These are phyloP conservation scores for Isotomurus palustris DNA, from an alignment of 2,888 invertebrate genomes.

Conservation along the genomic window DNA sequence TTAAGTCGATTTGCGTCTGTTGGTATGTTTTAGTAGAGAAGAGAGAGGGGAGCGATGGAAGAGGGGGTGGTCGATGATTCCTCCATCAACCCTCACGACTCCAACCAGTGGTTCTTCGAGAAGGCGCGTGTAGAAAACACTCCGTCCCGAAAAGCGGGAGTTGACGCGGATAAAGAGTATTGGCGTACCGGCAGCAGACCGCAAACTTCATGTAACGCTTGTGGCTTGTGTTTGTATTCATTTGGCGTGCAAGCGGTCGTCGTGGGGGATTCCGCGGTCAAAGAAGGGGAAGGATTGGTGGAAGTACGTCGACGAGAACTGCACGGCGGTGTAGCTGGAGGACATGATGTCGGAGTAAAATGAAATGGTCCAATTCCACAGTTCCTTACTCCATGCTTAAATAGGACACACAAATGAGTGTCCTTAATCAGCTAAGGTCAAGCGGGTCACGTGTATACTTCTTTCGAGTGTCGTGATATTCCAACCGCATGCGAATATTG, in stretches of 20 bases:
- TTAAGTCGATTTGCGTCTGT: no score
- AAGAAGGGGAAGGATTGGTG: slow-evolving; percentile 93
- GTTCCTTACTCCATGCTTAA: no score
- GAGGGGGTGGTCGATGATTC: slow-evolving; percentile 15
- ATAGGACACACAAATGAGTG: no score
- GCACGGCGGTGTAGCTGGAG: slow-evolving; percentile 71
- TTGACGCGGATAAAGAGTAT: slow-evolving; percentile 90
- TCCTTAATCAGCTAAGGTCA: no score
- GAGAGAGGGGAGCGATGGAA: no score
- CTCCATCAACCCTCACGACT: slow-evolving; percentile 14
- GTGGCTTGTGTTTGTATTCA: slow-evolving; percentile 98
- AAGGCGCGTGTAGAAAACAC: slow-evolving; percentile 85
- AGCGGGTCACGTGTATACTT: no score
- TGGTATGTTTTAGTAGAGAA: no score
- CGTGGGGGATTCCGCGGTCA: slow-evolving; percentile 94
- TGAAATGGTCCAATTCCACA: no score
- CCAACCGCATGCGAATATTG: no score
- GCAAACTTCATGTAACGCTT: slow-evolving; percentile 96
- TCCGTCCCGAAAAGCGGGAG: slow-evolving; percentile 85
- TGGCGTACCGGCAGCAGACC: slow-evolving; percentile 92
- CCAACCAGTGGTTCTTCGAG: slow-evolving; percentile 79
- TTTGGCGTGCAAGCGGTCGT: slow-evolving; percentile 95
- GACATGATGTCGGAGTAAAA: slow-evolving; percentile 52
- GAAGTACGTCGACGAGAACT: slow-evolving; percentile 86
- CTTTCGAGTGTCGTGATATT: no score